Conservation (phyloP, 2,113 vertebrate genomes). For the Corythaeola cristata region DNA sequence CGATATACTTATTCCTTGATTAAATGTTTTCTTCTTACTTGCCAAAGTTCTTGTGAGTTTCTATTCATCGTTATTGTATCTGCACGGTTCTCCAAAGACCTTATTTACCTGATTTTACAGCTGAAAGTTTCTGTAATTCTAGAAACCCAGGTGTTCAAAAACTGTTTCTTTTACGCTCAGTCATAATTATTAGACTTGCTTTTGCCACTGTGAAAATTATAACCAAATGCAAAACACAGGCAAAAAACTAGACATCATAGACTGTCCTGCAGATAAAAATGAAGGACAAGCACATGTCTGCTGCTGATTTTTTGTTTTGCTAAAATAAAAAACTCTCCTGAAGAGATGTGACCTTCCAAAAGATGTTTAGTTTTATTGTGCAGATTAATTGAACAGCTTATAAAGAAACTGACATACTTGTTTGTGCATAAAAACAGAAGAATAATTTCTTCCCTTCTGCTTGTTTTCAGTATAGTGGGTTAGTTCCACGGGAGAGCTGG, state of each 20-base stretch:
- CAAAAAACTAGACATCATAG: background rate
- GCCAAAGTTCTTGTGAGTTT: background rate
- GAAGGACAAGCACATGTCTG: background rate
- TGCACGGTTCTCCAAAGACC: background rate
- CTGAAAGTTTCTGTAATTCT: background rate
- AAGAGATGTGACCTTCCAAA: background rate
- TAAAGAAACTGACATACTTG: background rate
- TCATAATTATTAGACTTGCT: background rate
- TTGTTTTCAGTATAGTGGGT: constrained; percentile 84
- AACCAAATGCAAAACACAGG: background rate
- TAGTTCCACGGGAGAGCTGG: constrained; percentile 80
- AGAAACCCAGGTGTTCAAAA: background rate
- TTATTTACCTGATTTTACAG: background rate
- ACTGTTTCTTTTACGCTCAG: background rate
- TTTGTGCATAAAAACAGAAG: background rate
- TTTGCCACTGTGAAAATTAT: background rate
- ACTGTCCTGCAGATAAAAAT: background rate
- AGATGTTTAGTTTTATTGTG: background rate
- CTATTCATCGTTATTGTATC: background rate
- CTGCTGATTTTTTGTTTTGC: background rate
- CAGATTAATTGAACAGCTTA: background rate
- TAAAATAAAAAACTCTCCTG: background rate
- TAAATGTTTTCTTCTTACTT: constrained; percentile 8
- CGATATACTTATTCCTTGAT: background rate
- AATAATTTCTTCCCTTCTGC: constrained; percentile 39